These are phyloP conservation scores for Noctilio leporinus DNA, from an alignment of 2,113 vertebrate species.

Conservation along the genomic window DNA sequence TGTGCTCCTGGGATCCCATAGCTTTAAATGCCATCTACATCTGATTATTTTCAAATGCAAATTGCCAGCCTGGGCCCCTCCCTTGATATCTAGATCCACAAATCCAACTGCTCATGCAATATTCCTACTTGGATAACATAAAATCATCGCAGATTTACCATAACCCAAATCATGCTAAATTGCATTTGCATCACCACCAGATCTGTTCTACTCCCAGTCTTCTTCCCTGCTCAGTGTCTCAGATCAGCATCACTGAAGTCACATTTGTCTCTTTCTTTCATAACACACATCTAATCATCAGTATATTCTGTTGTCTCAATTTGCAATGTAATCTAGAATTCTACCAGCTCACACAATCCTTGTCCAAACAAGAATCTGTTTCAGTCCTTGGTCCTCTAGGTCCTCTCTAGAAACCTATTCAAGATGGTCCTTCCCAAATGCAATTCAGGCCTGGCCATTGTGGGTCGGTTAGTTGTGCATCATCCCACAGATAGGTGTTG, in stretches of 20 bases:
- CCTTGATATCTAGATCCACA: not conserved
- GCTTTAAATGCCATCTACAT: not conserved
- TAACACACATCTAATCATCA: fast-evolving
- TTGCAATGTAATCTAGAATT: not conserved
- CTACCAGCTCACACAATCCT: not conserved
- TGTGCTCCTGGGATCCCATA: not conserved
- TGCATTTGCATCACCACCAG: too few relatives aligned
- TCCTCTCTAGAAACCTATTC: not conserved
- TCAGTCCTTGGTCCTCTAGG: not conserved
- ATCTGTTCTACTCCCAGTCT: not conserved
- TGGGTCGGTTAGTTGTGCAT: too few relatives aligned
- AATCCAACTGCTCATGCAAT: not conserved
- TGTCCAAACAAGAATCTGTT: not conserved
- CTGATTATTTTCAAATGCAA: not conserved
- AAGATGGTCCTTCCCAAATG: not conserved
- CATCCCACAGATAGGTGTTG: too few relatives aligned
- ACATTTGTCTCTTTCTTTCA: not conserved
- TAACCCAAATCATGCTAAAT: not conserved
- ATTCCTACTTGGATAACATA: not conserved
- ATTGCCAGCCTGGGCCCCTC: not conserved
- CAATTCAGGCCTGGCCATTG: not conserved
- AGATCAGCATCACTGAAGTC: not conserved
- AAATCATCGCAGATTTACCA: not conserved
- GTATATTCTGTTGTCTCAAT: not conserved
- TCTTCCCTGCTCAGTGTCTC: not conserved